Evolutionary conservation across 2,797 vertebrate species (phyloP).

Genomic region (Clarias pachynema): DNA sequence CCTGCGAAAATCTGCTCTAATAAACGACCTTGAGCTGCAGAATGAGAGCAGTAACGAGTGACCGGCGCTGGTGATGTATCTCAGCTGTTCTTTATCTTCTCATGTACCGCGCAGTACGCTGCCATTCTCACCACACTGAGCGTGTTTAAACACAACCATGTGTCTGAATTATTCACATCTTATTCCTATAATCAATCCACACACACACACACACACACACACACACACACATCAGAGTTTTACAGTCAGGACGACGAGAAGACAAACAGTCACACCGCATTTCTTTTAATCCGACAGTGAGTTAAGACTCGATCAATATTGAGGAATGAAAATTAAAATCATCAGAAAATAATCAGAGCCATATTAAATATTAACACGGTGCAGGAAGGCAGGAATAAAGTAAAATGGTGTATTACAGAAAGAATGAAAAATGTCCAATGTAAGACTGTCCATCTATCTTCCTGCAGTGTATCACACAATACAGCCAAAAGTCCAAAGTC

Average conservation of each 20-base stretch:
- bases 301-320: constrained; percentile 27
- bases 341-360: constrained; percentile 4
- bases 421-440: neutral
- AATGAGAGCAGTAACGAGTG: neutral
- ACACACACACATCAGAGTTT: neutral
- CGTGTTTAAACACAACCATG: neutral
- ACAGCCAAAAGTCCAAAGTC: neutral
- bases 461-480: too few species aligned
- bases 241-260: neutral
- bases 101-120: neutral
- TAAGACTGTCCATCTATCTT: neutral
- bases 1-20: constrained; percentile 38
- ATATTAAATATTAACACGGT: constrained; percentile 26
- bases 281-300: constrained; percentile 14
- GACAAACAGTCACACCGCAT: constrained; percentile 15
- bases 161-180: constrained; percentile 36
- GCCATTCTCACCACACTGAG: neutral
- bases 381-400: neutral
- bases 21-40: constrained; percentile 32
- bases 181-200: constrained; percentile 22
- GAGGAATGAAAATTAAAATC: constrained; percentile 1
- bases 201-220: constrained; percentile 4
- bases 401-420: too few species aligned
- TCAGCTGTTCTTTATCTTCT: neutral
- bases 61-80: neutral